These are phyloP conservation scores for Cryptocephalus primarius DNA, from an alignment of 2,888 invertebrate genomes.

Conservation along the genomic window DNA sequence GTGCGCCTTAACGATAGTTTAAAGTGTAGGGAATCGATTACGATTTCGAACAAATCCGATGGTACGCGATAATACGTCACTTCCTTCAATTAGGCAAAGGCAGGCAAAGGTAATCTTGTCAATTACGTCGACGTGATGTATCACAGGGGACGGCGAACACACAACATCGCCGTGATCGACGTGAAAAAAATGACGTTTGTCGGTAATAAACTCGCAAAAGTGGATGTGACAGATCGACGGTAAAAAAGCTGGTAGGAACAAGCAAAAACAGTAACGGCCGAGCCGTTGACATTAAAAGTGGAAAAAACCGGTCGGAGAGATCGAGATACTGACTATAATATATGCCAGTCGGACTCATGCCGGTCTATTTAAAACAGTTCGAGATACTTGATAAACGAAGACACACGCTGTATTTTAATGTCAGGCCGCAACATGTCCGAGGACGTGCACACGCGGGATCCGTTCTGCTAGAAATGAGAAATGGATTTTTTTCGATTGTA, in stretches of 20 bases:
- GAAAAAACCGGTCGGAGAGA: conserved; percentile 26
- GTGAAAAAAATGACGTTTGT: conserved; percentile 13
- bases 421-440: conserved; percentile 13
- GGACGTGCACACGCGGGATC: background rate
- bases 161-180: background rate
- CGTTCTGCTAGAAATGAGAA: conserved; percentile 19
- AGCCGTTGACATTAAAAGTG: conserved; percentile 2
- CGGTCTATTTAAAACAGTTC: conserved; percentile 30
- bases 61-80: too few species aligned
- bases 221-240: conserved; percentile 27
- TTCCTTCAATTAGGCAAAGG: too few species aligned
- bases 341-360: conserved; percentile 26
- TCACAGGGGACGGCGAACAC: background rate
- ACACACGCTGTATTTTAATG: conserved; percentile 32
- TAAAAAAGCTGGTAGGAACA: conserved; percentile 28
- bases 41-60: too few species aligned
- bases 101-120: too few species aligned
- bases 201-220: conserved; percentile 28
- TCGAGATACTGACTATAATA: conserved; percentile 29
- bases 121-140: too few species aligned
- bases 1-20: too few species aligned
- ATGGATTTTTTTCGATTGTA: conserved; percentile 27
- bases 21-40: too few species aligned
- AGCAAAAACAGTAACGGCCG: conserved; percentile 25
- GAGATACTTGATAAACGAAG: conserved; percentile 27